Evolutionary conservation across 1,140 invertebrate species (phyloP), one percentile per base, ranked within the genome.

Genomic region (Zaprionus inermis): DNA sequence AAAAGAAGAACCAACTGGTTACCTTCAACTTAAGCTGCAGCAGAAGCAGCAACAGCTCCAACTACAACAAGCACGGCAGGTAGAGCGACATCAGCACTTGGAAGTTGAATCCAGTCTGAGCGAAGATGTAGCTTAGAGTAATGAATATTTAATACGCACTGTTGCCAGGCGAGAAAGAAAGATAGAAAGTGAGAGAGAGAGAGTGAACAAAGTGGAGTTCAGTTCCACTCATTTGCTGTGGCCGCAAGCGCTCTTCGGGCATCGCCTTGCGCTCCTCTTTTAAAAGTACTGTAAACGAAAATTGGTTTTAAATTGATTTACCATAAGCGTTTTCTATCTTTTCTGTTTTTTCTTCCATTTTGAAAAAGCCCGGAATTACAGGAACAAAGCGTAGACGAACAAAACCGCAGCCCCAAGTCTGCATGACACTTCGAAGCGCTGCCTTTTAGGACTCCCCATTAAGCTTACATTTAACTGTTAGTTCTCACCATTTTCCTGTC

Each of bases 221-320:
- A 32, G 22, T 57, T 70, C 64, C 49, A 66, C 78, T 85, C 79
- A 89, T 89, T 88, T 88, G 76, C 76, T 71, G 56, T 56, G 79
- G 61, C 79, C 79, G 54, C 83, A 82, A 72, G 65, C 61, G 72
- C 57, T 58, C 32, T 56, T 58, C 5, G 41, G 22, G 24, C 20
- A n/a, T 36, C 22, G 34, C n/a, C 55, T 54, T 63, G 56, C 46
- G 51, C 52, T 41, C 1, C 16, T 60, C 20, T 49, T 55, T 28
- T 32, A 24, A 60, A 60, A 73, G 54, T 49, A 41, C 30, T 44
- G 57, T 65, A 41, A 69, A 58, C 69, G 72, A 79, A 89, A 89
- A 89, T 89, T 89, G 85, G 81, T 89, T 89, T 89, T 89, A 89
- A 89, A 89, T 89, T 89, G 84, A 89, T 89, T 89, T 89, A 89